Evolutionary conservation across 2,113 vertebrate genomes (phyloP), one percentile per base, ranked within the genome.

Genomic region (Lanius ludovicianus): DNA sequence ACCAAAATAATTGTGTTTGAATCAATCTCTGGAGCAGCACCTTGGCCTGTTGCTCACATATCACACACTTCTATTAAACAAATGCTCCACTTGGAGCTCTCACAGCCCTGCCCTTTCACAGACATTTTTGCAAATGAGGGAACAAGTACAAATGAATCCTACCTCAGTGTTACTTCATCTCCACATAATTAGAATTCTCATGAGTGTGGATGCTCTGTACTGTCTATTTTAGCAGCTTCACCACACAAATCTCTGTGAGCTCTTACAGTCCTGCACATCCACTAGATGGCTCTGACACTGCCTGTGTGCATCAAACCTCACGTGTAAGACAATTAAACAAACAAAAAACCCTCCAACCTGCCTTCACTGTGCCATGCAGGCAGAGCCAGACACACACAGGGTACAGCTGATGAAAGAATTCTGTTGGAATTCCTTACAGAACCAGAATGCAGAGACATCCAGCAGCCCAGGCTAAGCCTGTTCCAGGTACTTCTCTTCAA

Each of bases 261-360:
- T 55, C 37, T 20, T 46, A 9, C 7, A 7, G 24, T 83, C 56
- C 47, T 49, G 78, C n/a, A 49, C 62, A 68, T 86, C 93, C 96
- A 97, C 92, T 93, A 97, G 95, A 75, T 95, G 95, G 93, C 95
- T 64, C 93, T 87, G 78, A 47, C 68, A 22, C 76, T 53, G 67
- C 15, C 53, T 41, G 3, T 5, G 6, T 49, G 9, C 17, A 39
- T 27, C 42, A 59, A 33, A 93, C 19, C 16, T 57, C 28, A 56
- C 1, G 0, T 6, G 16, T 10, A 10, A 44, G 41, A 24, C 22
- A 69, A 69, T 28, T 16, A 46, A 87, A 56, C 13, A 57, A 25
- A 53, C 24, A 55, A 57, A 78, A 71, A n/a, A n/a, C 3, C 31
- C 39, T 19, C 44, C 7, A 19, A 25, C 10, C 21, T 60, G 30